Conservation (phyloP, 2,888 invertebrate genomes). For the Heteromyza rotundicornis region DNA sequence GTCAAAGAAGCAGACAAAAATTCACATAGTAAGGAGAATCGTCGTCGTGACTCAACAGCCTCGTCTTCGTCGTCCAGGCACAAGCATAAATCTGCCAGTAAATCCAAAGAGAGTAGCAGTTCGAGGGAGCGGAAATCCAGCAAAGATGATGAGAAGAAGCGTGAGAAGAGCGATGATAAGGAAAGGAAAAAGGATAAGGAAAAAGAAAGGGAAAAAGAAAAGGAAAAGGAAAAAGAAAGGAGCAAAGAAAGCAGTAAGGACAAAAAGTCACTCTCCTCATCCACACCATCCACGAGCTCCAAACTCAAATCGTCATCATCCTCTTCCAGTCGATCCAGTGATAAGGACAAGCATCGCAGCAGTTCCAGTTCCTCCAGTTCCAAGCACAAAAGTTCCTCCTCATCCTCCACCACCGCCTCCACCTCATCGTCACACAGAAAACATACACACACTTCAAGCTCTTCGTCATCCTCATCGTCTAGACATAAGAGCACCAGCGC, state of each 20-base stretch:
- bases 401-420: constrained; percentile 33
- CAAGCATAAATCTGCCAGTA: constrained; percentile 30
- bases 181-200: constrained; percentile 30
- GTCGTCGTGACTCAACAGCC: constrained; percentile 25
- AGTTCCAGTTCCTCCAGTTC: constrained; percentile 36
- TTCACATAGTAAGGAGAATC: constrained; percentile 13
- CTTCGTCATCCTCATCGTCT: constrained; percentile 15
- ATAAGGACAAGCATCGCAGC: constrained; percentile 28
- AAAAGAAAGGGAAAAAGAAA: constrained; percentile 10
- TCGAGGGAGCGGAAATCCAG: constrained; percentile 33
- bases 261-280: constrained; percentile 17
- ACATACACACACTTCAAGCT: background rate
- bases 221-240: constrained; percentile 9
- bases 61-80: constrained; percentile 31
- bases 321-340: constrained; percentile 16
- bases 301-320: constrained; percentile 29
- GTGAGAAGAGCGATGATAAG: constrained; percentile 26
- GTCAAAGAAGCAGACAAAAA: constrained; percentile 14
- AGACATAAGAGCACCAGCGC: constrained; percentile 16
- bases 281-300: constrained; percentile 30
- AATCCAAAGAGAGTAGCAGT: constrained; percentile 27
- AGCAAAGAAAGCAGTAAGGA: constrained; percentile 23
- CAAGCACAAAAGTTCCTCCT: constrained; percentile 38
- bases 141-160: constrained; percentile 22
- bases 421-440: constrained; percentile 36